A percentile compares a stretch with the other conserved stretches of the same genome.
These are phyloP conservation scores for Scopus umbretta DNA, from an alignment of 2,113 vertebrate species.

Conservation along the genomic window DNA sequence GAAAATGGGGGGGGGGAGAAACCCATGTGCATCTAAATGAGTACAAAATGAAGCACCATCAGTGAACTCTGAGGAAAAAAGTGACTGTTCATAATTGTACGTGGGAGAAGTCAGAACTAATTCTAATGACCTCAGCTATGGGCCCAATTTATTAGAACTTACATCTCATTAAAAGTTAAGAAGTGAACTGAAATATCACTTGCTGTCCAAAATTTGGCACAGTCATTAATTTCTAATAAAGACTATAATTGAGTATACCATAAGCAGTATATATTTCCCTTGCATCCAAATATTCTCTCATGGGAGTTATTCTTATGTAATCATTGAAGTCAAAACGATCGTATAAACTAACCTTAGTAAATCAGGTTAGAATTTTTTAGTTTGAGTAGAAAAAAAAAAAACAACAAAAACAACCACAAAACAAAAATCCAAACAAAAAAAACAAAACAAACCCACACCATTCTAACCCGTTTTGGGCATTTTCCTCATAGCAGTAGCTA, in stretches of 20 bases:
- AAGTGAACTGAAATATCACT: constrained; percentile 30
- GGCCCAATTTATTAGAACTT: constrained; percentile 7
- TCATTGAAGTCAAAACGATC: background rate
- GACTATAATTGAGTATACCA: background rate
- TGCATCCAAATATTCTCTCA: background rate
- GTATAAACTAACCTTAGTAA: background rate
- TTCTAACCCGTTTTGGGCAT: background rate
- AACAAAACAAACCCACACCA: too few species aligned
- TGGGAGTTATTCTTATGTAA: background rate
- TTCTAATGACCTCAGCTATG: constrained; percentile 5
- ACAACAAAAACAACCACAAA: too few species aligned
- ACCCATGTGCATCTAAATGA: background rate
- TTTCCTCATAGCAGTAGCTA: background rate
- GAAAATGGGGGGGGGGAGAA: background rate
- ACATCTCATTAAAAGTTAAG: constrained; percentile 13
- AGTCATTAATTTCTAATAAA: constrained; percentile 24
- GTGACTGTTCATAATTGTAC: background rate
- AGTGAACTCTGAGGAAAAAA: background rate
- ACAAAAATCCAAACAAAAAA: too few species aligned
- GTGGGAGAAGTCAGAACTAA: background rate
- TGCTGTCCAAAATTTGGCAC: constrained; percentile 5
- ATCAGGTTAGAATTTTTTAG: background rate
- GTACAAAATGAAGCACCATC: background rate
- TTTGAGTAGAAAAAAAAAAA: background rate
- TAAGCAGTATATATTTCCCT: background rate